Evolutionary conservation across 2,113 vertebrate genomes (phyloP).

Genomic region (Misgurnus mizolepis): DNA sequence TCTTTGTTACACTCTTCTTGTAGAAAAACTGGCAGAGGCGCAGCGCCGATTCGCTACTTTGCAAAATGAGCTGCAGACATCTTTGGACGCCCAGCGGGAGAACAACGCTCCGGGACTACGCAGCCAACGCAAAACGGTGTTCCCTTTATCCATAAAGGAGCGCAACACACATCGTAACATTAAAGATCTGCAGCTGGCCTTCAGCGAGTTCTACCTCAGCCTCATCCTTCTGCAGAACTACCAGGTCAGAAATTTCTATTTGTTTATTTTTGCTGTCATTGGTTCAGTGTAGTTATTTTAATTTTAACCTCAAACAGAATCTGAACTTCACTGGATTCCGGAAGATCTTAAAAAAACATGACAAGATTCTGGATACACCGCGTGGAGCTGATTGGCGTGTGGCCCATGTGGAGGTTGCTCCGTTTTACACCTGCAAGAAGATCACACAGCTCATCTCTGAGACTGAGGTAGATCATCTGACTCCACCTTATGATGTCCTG

Average conservation of each 20-base stretch:
- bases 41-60: constrained; percentile 92
- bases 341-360: constrained; percentile 99
- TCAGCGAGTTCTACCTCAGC: constrained; percentile 99
- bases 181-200: constrained; percentile 96
- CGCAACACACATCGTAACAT: constrained; percentile 96
- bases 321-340: constrained; percentile 98
- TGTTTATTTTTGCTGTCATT: background rate
- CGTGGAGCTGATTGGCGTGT: constrained; percentile 96
- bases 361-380: constrained; percentile 95
- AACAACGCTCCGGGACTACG: constrained; percentile 79
- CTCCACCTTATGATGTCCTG: background rate
- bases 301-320: constrained; percentile 77
- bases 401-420: constrained; percentile 94
- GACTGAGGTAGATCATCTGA: constrained; percentile 84
- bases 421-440: constrained; percentile 98
- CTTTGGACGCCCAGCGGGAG: constrained; percentile 92
- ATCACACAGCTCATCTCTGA: constrained; percentile 97
- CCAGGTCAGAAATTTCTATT: constrained; percentile 76
- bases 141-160: constrained; percentile 94
- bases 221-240: constrained; percentile 99
- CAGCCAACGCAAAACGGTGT: constrained; percentile 86
- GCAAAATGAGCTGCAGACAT: constrained; percentile 94
- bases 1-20: background rate
- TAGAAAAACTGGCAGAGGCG: constrained; percentile 96
- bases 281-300: background rate